Percentiles rank a stretch among this genome's conserved stretches.
phyloP scores from a whole-genome alignment of 2,888 invertebrate species.

The Mesorhabditis belari region DNA sequence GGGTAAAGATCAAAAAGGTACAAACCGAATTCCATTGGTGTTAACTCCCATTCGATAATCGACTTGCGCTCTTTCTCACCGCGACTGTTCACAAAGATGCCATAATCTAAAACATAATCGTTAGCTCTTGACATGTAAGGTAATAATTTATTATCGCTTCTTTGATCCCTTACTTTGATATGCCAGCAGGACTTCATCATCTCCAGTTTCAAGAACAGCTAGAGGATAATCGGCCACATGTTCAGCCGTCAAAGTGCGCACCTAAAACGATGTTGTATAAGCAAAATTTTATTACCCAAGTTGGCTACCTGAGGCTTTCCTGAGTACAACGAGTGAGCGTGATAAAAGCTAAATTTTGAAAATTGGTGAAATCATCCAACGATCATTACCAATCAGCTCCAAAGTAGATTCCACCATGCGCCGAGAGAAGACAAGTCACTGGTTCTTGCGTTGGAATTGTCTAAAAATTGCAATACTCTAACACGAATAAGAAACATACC shows the following conservation, averaged over 20 bases:
- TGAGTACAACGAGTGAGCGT: constrained; percentile 9
- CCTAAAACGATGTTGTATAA: no score
- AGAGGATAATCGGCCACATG: constrained; percentile 39
- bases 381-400: constrained; percentile 47
- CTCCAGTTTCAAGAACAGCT: constrained; percentile 25
- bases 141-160: constrained; percentile 1
- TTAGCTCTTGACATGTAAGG: no score
- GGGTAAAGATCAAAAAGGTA: background rate
- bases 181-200: constrained; percentile 40
- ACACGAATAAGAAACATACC: constrained; percentile 15
- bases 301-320: background rate
- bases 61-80: constrained; percentile 26
- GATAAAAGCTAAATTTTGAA: no score
- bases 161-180: constrained; percentile 37
- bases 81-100: constrained; percentile 32
- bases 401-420: constrained; percentile 32
- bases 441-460: constrained; percentile 26
- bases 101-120: constrained; percentile 43
- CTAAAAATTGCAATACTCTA: constrained; percentile 6
- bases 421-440: constrained; percentile 29
- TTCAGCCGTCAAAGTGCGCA: constrained; percentile 12
- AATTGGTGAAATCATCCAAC: no score
- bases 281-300: no score
- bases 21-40: constrained; percentile 42
- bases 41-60: constrained; percentile 43